Percentiles rank a stretch among this genome's conserved stretches.
phyloP scores from a whole-genome alignment of 2,888 invertebrate species.

The Mimachlamys varia region DNA sequence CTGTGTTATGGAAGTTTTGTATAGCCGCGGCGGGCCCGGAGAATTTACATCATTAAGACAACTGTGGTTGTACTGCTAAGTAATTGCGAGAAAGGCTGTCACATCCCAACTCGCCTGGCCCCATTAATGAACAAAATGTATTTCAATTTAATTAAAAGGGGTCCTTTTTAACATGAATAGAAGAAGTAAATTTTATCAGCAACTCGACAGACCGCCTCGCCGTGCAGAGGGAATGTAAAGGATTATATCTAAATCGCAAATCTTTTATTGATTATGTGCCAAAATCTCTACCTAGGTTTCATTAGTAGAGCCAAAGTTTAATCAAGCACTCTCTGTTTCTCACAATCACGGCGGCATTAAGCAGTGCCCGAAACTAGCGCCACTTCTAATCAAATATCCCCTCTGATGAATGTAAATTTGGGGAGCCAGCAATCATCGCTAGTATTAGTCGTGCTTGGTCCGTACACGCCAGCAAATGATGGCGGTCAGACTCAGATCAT shows the following conservation, averaged over 20 bases:
- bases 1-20: conserved; percentile 43
- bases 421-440: conserved; percentile 41
- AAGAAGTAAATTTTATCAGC: conserved; percentile 41
- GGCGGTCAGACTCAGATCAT: background rate
- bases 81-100: conserved; percentile 37
- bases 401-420: conserved; percentile 49
- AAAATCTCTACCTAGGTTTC: conserved; percentile 52
- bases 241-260: conserved; percentile 39
- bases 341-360: conserved; percentile 52
- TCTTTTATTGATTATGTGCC: conserved; percentile 50
- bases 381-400: conserved; percentile 49
- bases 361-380: conserved; percentile 46
- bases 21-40: conserved; percentile 34
- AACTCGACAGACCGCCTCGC: conserved; percentile 31
- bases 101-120: conserved; percentile 40
- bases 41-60: conserved; percentile 41
- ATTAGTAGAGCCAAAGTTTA: conserved; percentile 53
- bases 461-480: conserved; percentile 12
- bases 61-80: conserved; percentile 20
- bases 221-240: conserved; percentile 38
- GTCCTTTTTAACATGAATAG: conserved; percentile 47
- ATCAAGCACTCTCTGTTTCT: conserved; percentile 54
- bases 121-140: conserved; percentile 53
- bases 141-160: conserved; percentile 54
- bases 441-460: conserved; percentile 39